Evolutionary conservation across 2,113 vertebrate species (phyloP).

Genomic region (Syngnathoides biaculeatus): DNA sequence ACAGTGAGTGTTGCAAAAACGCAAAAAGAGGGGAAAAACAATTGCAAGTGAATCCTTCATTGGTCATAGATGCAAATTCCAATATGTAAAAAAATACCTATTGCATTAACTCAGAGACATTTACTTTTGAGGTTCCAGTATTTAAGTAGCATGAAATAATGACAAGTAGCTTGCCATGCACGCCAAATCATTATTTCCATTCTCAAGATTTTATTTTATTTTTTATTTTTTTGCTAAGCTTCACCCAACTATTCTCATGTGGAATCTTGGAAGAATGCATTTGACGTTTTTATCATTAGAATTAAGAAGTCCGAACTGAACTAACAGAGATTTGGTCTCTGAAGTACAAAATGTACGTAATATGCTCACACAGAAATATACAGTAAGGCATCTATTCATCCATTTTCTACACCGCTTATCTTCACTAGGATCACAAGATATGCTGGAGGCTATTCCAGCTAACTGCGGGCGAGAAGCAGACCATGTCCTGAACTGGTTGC

Average conservation of each 20-base stretch:
- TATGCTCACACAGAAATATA: not conserved
- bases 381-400: too few relatives aligned
- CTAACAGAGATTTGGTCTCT: not conserved
- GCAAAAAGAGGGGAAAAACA: too few relatives aligned
- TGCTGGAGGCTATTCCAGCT: too few relatives aligned
- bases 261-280: not conserved
- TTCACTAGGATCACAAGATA: too few relatives aligned
- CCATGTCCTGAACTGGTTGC: too few relatives aligned
- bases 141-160: not conserved
- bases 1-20: too few relatives aligned
- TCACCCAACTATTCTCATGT: not conserved
- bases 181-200: not conserved
- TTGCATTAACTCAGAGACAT: not conserved
- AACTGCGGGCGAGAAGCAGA: too few relatives aligned
- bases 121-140: not conserved
- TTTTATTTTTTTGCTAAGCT: not conserved
- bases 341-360: not conserved
- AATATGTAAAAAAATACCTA: not conserved
- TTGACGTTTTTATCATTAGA: not conserved
- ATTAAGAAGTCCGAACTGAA: not conserved
- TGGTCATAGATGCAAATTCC: too few relatives aligned
- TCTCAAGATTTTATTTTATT: too few relatives aligned
- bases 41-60: too few relatives aligned
- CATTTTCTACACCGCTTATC: too few relatives aligned
- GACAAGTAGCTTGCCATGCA: not conserved